A percentile compares a stretch with the other conserved stretches of the same genome.
Evolutionary conservation across 2,797 vertebrate genomes (phyloP).

Genomic region (Gorsachius magnificus): DNA sequence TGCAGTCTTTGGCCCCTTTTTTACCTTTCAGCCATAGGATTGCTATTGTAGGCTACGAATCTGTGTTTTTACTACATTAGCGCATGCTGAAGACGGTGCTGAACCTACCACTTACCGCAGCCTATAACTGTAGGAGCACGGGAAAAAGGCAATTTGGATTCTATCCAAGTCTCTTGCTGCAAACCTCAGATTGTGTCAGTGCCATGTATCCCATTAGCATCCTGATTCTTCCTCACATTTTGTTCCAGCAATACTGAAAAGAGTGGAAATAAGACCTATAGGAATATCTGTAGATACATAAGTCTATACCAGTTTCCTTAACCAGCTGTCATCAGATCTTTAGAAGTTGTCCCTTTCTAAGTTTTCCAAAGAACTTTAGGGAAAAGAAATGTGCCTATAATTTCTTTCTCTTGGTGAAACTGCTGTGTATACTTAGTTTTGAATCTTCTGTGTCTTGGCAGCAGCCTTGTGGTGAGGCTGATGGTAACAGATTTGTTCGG

Average conservation of each 20-base stretch:
- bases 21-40: background rate
- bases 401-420: background rate
- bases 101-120: background rate
- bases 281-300: background rate
- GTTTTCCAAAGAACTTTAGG: background rate
- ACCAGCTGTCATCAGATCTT: background rate
- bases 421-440: background rate
- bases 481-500: slow-evolving; percentile 4
- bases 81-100: background rate
- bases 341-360: background rate
- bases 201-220: background rate
- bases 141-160: background rate
- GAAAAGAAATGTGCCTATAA: background rate
- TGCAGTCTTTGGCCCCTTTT: background rate
- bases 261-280: background rate
- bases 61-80: background rate
- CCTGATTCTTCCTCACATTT: background rate
- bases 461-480: slow-evolving; percentile 1
- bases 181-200: background rate
- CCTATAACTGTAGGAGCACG: background rate
- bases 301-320: background rate
- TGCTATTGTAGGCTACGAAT: background rate
- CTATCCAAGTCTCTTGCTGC: background rate
- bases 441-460: slow-evolving; percentile 32
- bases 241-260: background rate